Evolutionary conservation across 2,113 vertebrate species (phyloP), one percentile per base, ranked within the genome.

Genomic region (Rhagologus leucostigma): DNA sequence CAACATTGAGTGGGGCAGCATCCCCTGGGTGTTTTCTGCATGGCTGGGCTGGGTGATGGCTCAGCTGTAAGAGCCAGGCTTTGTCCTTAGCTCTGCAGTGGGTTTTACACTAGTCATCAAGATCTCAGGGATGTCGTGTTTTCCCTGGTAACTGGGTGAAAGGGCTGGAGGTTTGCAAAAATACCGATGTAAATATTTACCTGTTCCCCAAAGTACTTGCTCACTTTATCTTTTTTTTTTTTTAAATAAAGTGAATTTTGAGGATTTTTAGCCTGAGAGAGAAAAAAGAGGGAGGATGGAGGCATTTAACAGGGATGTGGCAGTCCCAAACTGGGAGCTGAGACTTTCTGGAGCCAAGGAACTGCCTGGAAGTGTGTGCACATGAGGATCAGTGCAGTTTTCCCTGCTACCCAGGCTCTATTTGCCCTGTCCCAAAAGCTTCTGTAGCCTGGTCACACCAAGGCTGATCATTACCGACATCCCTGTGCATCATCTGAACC

Each of bases 1-100:
- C 23, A 2, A 0, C 0, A 0, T 6, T 0, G 1, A 17, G 37
- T 5, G 10, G 5, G n/a, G 50, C 24, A 22, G 37, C 59, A 35
- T n/a, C 50, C 20, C 42, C 32, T 7, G 50, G 24, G 1, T 33
- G 67, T 16, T 82, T 53, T 49, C 19, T 13, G 29, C 0, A 0
- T 29, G 79, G 24, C 27, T 68, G 65, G 56, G 56, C n/a, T 39
- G 65, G 30, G 12, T 75, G 81, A 8, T 29, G 70, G 39, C 32
- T 67, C 3, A 8, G 16, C 0, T 64, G 9, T 13, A 33, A 60
- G 57, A 80, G 57, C 11, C 1, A 5, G 39, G 39, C 7, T 65
- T 63, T 78, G 32, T 30, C 20, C 7, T 46, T 47, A 74, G 52
- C 37, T 39, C 53, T 41, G 55, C 1, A 3, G 27, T 68, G 69